phyloP scores from a whole-genome alignment of 2,888 invertebrate species.

The Acronicta aceris region DNA sequence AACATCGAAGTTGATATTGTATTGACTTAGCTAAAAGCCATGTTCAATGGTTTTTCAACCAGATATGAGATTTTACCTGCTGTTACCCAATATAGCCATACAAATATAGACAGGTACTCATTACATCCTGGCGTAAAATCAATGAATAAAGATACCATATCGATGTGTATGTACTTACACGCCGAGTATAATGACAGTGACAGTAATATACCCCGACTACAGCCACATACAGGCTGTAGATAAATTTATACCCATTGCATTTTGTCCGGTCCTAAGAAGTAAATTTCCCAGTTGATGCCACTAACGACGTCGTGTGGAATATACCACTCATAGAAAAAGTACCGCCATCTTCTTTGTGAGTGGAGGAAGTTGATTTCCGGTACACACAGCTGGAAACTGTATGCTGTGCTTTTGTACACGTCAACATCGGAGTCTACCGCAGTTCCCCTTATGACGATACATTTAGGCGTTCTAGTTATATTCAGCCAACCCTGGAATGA shows the following conservation, averaged over 20 bases:
- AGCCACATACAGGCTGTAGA: constrained; percentile 43
- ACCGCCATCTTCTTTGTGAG: constrained; percentile 59
- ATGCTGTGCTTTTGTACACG: constrained; percentile 65
- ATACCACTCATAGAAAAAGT: constrained; percentile 73
- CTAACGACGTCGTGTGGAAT: constrained; percentile 55
- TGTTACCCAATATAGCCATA: constrained; percentile 40
- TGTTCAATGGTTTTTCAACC: constrained; percentile 53
- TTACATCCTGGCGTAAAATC: constrained; percentile 63
- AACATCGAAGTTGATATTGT: constrained; percentile 42
- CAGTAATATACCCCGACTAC: constrained; percentile 67
- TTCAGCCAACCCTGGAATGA: constrained; percentile 71
- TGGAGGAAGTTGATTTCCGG: constrained; percentile 68
- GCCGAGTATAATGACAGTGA: constrained; percentile 67
- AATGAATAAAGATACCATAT: constrained; percentile 74
- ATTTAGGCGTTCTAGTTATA: constrained; percentile 68
- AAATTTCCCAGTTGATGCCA: constrained; percentile 63
- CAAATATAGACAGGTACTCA: constrained; percentile 36
- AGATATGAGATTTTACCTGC: constrained; percentile 62
- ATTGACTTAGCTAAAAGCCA: constrained; percentile 70
- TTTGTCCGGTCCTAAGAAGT: constrained; percentile 65
- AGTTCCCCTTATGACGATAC: constrained; percentile 66
- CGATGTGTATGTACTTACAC: constrained; percentile 64
- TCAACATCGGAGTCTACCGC: constrained; percentile 58
- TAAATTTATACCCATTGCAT: constrained; percentile 5
- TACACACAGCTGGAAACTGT: constrained; percentile 72